Conservation (phyloP, 2,113 vertebrate species). For the Callionymus lyra region DNA sequence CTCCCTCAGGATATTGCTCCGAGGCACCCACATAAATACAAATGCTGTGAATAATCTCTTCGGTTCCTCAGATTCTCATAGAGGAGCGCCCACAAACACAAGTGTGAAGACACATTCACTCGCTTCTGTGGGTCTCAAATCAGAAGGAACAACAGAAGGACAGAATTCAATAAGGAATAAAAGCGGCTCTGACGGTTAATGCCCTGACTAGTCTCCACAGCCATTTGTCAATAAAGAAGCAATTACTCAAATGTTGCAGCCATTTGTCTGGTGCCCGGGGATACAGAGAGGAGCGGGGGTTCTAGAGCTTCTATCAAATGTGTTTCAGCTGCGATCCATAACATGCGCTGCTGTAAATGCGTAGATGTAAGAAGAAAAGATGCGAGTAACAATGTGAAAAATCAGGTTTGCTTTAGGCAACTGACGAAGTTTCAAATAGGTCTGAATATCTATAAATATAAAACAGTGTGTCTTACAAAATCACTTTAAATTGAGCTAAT, state of each 20-base stretch:
- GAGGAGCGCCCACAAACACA: not conserved
- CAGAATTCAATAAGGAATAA: conserved; percentile 34
- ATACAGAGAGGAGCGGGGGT: not conserved
- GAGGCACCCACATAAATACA: not conserved
- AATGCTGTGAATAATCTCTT: not conserved
- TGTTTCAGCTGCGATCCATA: too few relatives aligned
- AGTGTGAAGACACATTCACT: not conserved
- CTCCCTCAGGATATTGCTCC: conserved; percentile 1
- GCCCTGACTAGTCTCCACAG: conserved; percentile 22
- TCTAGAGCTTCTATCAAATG: conserved; percentile 25
- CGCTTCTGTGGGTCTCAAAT: not conserved
- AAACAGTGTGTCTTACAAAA: too few relatives aligned
- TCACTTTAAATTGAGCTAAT: too few relatives aligned
- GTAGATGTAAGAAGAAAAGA: conserved; percentile 2
- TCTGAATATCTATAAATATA: too few relatives aligned
- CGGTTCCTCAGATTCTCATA: not conserved
- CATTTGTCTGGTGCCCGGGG: conserved; percentile 24
- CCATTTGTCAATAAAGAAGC: conserved; percentile 36
- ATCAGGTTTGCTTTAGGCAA: too few relatives aligned
- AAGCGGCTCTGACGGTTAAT: conserved; percentile 31
- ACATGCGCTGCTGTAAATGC: too few relatives aligned
- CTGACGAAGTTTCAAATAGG: too few relatives aligned
- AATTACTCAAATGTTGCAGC: conserved; percentile 35
- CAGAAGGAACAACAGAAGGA: conserved; percentile 18
- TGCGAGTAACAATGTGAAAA: too few relatives aligned